These are phyloP conservation scores for Eupeodes corollae DNA, from an alignment of 1,140 invertebrate species.

Conservation along the genomic window DNA sequence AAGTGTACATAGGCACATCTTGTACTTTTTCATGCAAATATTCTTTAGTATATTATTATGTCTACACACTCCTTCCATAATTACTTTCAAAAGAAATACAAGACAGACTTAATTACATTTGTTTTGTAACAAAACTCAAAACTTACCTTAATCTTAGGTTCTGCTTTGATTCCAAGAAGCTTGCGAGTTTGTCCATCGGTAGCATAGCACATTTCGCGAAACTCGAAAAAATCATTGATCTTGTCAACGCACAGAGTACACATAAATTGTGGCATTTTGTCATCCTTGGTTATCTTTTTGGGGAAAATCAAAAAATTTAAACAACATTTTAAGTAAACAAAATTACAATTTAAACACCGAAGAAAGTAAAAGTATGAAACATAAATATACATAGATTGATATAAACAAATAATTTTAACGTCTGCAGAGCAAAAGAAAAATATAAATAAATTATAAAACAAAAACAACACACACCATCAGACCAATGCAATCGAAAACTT, in stretches of 20 bases:
- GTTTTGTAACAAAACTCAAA: too few species aligned
- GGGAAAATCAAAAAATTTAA: constrained; percentile 1
- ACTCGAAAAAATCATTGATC: constrained; percentile 49
- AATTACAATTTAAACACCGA: not conserved
- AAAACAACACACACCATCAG: constrained; percentile 18
- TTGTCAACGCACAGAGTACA: constrained; percentile 46
- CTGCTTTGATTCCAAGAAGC: constrained; percentile 36
- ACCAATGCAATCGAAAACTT: constrained; percentile 25
- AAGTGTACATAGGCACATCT: too few species aligned
- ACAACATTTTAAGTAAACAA: not conserved
- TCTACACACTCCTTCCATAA: too few species aligned
- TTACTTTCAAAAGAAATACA: too few species aligned
- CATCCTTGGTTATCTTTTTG: constrained; percentile 42
- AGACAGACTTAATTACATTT: too few species aligned
- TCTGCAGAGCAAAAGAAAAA: not conserved
- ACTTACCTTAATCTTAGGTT: constrained; percentile 15
- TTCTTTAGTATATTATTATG: too few species aligned
- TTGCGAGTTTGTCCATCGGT: constrained; percentile 42
- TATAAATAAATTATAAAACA: not conserved
- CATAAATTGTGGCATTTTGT: constrained; percentile 48
- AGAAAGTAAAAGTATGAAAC: too few species aligned
- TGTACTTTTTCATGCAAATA: too few species aligned
- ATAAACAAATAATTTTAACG: not conserved
- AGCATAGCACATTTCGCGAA: constrained; percentile 43
- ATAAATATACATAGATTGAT: not conserved